phyloP scores from a whole-genome alignment of 2,113 vertebrate genomes.

The Sebastes fasciatus region DNA sequence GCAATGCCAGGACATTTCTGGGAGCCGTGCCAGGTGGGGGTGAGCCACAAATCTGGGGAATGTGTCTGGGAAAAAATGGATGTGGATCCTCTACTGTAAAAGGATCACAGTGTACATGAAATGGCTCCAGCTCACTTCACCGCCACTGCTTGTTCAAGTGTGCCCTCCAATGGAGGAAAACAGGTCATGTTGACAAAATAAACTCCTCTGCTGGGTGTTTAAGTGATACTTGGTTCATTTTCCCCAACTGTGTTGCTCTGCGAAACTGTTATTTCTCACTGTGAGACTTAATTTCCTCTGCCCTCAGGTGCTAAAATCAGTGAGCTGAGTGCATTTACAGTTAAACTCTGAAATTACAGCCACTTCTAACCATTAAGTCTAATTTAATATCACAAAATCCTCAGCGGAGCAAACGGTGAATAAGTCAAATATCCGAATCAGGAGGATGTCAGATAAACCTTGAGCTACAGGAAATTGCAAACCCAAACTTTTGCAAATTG shows the following conservation, averaged over 20 bases:
- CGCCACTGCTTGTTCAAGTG: conserved; percentile 65
- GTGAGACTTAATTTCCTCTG: neutral
- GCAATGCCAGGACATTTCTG: conserved; percentile 51
- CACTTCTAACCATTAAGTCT: conserved; percentile 1
- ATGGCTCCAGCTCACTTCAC: conserved; percentile 25
- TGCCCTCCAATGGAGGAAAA: conserved; percentile 76
- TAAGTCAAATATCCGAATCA: neutral
- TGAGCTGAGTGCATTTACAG: conserved; percentile 18
- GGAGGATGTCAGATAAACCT: neutral
- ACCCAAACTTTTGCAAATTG: conserved; percentile 18
- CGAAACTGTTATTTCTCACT: conserved; percentile 17
- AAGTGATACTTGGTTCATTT: conserved; percentile 25
- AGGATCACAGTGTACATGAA: conserved; percentile 34
- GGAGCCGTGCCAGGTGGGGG: conserved; percentile 51
- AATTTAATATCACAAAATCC: conserved; percentile 19
- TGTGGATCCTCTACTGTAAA: conserved; percentile 42
- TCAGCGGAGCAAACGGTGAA: neutral
- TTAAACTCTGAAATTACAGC: neutral
- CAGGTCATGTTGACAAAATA: conserved; percentile 56
- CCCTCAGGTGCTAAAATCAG: conserved; percentile 4
- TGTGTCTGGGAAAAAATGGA: conserved; percentile 23
- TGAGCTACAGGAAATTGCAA: conserved; percentile 10
- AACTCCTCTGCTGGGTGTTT: conserved; percentile 20
- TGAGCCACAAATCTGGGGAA: conserved; percentile 56
- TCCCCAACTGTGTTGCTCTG: neutral